Conservation (phyloP, 2,797 vertebrate species). For the Phataginus tetradactyla region DNA sequence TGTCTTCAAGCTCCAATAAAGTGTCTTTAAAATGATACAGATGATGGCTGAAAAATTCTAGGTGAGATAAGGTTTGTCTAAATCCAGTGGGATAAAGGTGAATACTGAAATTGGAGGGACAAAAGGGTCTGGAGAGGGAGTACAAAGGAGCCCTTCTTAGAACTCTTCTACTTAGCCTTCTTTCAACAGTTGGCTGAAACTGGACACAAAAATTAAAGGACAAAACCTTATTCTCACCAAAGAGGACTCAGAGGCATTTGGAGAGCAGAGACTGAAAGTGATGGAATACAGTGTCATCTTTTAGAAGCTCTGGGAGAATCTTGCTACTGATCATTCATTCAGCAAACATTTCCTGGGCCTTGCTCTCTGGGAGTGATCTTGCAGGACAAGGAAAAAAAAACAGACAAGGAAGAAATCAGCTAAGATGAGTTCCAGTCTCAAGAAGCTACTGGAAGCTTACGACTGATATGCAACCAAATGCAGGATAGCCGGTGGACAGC, state of each 20-base stretch:
- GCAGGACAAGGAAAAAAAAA: not conserved
- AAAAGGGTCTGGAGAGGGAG: not conserved
- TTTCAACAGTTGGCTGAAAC: not conserved
- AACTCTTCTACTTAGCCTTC: not conserved
- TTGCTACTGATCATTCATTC: not conserved
- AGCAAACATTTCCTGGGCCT: not conserved
- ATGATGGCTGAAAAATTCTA: constrained; percentile 1
- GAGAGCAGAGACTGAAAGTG: not conserved
- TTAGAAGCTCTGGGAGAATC: not conserved
- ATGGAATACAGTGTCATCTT: not conserved
- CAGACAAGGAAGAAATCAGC: not conserved
- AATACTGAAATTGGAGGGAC: not conserved
- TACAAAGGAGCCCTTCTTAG: not conserved
- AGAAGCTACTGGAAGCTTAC: not conserved
- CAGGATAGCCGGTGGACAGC: not conserved
- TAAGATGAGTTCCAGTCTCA: not conserved
- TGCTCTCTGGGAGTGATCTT: not conserved
- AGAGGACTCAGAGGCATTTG: not conserved
- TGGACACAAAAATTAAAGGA: not conserved
- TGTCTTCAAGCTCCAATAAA: constrained; percentile 70
- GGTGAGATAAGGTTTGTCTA: not conserved
- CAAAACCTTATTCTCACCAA: not conserved
- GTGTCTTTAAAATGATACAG: constrained; percentile 45
- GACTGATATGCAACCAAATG: not conserved
- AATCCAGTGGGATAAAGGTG: not conserved